A percentile compares a stretch with the other conserved stretches of the same genome.
These are phyloP conservation scores for Phasia obesa DNA, from an alignment of 2,888 invertebrate species.

Conservation along the genomic window DNA sequence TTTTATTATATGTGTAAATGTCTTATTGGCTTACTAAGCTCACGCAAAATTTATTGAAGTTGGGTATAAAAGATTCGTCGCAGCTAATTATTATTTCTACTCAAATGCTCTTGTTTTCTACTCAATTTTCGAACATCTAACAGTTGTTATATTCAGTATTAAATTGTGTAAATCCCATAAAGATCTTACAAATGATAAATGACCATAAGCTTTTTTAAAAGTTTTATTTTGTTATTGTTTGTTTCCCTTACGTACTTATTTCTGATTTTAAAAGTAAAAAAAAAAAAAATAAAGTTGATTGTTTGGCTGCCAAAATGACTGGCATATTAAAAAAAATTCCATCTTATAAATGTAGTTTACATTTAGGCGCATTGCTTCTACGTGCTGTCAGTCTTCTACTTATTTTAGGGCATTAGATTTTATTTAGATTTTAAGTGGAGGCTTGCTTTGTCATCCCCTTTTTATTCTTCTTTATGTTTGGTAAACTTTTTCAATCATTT, in stretches of 20 bases:
- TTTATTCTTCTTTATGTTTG: slow-evolving; percentile 3
- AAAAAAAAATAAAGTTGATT: slow-evolving; percentile 8
- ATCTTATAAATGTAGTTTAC: slow-evolving; percentile 30
- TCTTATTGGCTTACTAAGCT: no score
- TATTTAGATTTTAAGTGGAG: slow-evolving; percentile 16
- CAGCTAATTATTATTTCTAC: no score
- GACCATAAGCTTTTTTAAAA: slow-evolving; percentile 61
- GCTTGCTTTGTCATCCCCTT: not conserved
- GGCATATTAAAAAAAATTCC: slow-evolving; percentile 44
- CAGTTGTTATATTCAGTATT: slow-evolving; percentile 44
- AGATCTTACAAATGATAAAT: slow-evolving; percentile 72
- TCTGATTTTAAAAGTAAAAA: not conserved
- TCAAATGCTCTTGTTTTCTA: not conserved
- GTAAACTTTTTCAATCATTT: not conserved
- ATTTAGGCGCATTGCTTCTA: slow-evolving; percentile 22
- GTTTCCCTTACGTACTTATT: slow-evolving; percentile 11
- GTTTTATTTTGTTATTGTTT: slow-evolving; percentile 18
- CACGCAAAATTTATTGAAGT: no score
- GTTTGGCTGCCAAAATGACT: slow-evolving; percentile 40
- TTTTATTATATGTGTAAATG: no score
- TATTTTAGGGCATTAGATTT: not conserved
- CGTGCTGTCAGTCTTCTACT: not conserved
- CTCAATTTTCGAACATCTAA: slow-evolving; percentile 19
- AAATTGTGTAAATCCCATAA: slow-evolving; percentile 70
- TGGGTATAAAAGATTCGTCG: no score